phyloP scores from a whole-genome alignment of 1,140 invertebrate genomes.

The Venturia canescens region DNA sequence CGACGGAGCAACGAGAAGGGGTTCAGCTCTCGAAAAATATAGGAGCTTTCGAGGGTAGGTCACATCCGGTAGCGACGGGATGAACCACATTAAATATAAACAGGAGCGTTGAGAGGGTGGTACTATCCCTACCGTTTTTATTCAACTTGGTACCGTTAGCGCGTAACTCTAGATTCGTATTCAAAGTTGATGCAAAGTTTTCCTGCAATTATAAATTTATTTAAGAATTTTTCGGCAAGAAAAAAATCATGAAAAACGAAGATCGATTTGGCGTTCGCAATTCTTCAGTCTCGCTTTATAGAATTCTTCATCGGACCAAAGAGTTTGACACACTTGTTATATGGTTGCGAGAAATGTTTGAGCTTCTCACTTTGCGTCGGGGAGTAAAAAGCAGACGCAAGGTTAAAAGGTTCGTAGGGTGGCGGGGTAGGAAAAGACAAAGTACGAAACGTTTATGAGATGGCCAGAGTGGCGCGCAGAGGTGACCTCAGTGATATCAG shows the following conservation, averaged over 20 bases:
- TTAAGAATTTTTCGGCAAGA: no score
- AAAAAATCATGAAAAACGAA: no score
- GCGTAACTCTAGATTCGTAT: no score
- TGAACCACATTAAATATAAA: constrained; percentile 33
- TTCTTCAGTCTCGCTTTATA: no score
- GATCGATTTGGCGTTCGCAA: no score
- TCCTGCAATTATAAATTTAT: no score
- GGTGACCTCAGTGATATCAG: neutral
- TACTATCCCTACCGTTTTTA: neutral
- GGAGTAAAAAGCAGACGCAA: neutral
- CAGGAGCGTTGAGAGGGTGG: constrained; percentile 7
- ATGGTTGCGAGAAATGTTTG: neutral
- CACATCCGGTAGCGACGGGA: constrained; percentile 18
- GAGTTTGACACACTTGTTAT: neutral
- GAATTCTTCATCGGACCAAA: neutral
- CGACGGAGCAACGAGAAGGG: neutral
- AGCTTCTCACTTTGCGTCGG: neutral
- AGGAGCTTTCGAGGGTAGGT: neutral
- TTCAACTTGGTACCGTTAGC: no score
- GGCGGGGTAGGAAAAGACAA: neutral
- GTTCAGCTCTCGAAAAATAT: neutral
- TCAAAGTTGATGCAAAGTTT: no score
- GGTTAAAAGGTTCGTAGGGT: neutral
- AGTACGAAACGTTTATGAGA: constrained; percentile 41
- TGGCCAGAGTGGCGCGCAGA: neutral